A percentile compares a stretch with the other conserved stretches of the same genome.
Conservation (phyloP, 2,888 invertebrate species). For the Tipula vernalis region DNA sequence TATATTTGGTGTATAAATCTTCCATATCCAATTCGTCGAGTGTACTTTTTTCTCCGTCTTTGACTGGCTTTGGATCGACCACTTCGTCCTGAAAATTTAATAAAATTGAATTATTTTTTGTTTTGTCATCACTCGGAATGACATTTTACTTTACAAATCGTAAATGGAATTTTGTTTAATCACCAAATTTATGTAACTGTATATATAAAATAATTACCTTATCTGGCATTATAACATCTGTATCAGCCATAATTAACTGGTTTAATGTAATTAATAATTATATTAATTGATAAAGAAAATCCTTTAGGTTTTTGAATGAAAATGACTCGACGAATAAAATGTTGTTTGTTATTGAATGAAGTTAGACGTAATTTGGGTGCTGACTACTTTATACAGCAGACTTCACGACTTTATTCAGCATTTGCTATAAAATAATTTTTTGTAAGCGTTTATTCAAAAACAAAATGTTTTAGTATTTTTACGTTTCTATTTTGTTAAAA, state of each 20-base stretch:
- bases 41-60: conserved; percentile 50
- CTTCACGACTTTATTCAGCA: not conserved
- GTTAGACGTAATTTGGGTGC: not conserved
- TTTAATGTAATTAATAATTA: not conserved
- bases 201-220: conserved; percentile 45
- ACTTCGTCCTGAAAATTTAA: conserved; percentile 47
- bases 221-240: conserved; percentile 65
- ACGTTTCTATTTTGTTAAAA: too few relatives aligned
- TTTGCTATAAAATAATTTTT: not conserved
- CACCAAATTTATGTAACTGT: not conserved
- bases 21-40: conserved; percentile 78
- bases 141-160: not conserved
- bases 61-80: conserved; percentile 50
- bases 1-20: conserved; percentile 91
- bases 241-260: conserved; percentile 56
- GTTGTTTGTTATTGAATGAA: not conserved
- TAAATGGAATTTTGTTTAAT: not conserved
- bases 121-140: not conserved
- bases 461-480: not conserved
- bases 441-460: not conserved
- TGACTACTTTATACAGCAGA: not conserved
- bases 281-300: not conserved
- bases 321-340: not conserved
- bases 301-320: not conserved
- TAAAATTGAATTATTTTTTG: not conserved